A percentile compares a stretch with the other conserved stretches of the same genome.
Conservation (phyloP, 2,113 vertebrate genomes). For the Oenanthe oenanthe region DNA sequence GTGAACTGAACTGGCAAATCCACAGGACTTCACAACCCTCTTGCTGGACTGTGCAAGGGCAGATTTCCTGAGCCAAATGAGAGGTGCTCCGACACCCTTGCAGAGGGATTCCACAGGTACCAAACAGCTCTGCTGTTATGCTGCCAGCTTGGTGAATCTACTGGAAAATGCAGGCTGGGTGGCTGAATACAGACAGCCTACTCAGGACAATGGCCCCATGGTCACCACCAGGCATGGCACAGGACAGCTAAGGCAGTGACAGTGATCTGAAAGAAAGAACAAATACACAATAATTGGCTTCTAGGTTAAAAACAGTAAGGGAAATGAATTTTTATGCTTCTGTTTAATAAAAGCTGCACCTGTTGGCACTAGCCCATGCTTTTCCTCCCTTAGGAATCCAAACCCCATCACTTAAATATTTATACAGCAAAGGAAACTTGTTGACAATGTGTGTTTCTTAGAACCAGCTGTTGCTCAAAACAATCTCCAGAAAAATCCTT, state of each 20-base stretch:
- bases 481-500: not conserved
- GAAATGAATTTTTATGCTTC: not conserved
- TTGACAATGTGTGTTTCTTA: not conserved
- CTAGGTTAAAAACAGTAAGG: not conserved
- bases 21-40: not conserved
- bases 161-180: not conserved
- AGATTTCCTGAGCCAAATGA: not conserved
- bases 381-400: not conserved
- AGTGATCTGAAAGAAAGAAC: not conserved
- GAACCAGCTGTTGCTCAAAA: not conserved
- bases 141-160: not conserved
- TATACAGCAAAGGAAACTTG: not conserved
- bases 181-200: not conserved
- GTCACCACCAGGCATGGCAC: not conserved
- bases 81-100: rapidly evolving
- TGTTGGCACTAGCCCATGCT: not conserved
- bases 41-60: not conserved
- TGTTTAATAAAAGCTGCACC: not conserved
- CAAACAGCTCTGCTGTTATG: rapidly evolving
- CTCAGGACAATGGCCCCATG: not conserved
- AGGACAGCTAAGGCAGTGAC: not conserved
- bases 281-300: not conserved
- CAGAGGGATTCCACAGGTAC: not conserved
- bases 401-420: not conserved
- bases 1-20: not conserved